A percentile compares a stretch with the other conserved stretches of the same genome.
phyloP scores from a whole-genome alignment of 2,888 invertebrate species.

The Coleophora deauratella region DNA sequence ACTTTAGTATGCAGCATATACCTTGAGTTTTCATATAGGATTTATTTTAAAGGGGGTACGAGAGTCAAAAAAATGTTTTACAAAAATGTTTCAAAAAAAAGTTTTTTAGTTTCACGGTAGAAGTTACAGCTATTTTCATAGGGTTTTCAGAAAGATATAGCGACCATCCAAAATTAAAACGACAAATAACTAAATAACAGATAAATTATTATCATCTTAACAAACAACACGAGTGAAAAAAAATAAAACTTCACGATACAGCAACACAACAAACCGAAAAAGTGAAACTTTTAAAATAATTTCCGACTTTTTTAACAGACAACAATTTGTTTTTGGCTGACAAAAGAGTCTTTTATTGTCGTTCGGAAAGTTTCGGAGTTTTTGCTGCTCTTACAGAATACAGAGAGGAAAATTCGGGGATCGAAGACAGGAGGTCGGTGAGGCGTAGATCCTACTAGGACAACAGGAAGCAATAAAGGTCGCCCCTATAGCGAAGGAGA shows the following conservation, averaged over 20 bases:
- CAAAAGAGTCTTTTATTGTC: slow-evolving; percentile 9
- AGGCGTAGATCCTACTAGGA: slow-evolving; percentile 47
- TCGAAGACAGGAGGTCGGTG: slow-evolving; percentile 24
- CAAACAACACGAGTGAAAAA: slow-evolving; percentile 2
- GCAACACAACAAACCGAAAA: slow-evolving; percentile 3
- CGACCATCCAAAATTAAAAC: too few relatives aligned
- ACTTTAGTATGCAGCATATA: too few relatives aligned
- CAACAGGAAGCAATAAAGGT: slow-evolving; percentile 71
- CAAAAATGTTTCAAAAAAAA: too few relatives aligned
- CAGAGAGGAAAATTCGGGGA: slow-evolving; percentile 2
- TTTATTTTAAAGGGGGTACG: too few relatives aligned
- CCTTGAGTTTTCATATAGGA: too few relatives aligned
- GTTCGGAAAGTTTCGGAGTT: not conserved
- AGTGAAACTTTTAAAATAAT: slow-evolving; percentile 8
- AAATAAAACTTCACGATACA: slow-evolving; percentile 5
- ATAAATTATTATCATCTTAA: too few relatives aligned
- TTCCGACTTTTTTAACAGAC: slow-evolving; percentile 9
- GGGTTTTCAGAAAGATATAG: too few relatives aligned
- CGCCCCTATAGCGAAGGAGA: slow-evolving; percentile 22
- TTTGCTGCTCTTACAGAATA: too few relatives aligned
- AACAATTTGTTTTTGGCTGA: slow-evolving; percentile 3
- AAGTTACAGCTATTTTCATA: too few relatives aligned
- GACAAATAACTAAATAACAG: too few relatives aligned
- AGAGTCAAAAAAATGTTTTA: too few relatives aligned
- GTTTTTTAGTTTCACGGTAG: too few relatives aligned